Evolutionary conservation across 2,797 vertebrate species (phyloP).

Genomic region (Silurus lanzhouensis): DNA sequence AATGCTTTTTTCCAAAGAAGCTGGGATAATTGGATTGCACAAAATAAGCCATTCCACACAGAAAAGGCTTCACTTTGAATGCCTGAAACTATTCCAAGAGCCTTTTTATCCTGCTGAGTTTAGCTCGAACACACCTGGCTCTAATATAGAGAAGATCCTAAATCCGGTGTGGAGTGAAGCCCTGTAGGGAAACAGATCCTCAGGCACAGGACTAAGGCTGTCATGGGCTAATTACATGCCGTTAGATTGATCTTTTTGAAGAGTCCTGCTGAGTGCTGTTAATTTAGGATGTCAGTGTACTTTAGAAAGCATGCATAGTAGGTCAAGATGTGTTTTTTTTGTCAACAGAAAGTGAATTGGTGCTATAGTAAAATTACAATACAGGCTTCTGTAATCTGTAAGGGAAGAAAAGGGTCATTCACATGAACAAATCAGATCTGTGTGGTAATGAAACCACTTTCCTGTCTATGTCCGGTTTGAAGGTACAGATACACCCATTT

Average conservation of each 20-base stretch:
- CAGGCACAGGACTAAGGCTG: background rate
- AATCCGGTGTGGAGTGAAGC: background rate
- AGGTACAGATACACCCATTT: slow-evolving; percentile 2
- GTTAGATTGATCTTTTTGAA: background rate
- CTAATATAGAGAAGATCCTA: slow-evolving; percentile 14
- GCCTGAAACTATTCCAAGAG: background rate
- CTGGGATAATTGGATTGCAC: background rate
- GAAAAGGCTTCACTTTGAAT: background rate
- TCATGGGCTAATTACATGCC: background rate
- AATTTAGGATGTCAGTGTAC: background rate
- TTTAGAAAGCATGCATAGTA: background rate
- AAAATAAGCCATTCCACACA: background rate
- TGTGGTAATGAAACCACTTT: slow-evolving; percentile 20
- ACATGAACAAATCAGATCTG: slow-evolving; percentile 33
- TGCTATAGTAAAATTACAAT: background rate
- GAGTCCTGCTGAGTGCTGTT: background rate
- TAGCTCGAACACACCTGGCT: slow-evolving; percentile 13
- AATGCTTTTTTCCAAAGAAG: background rate
- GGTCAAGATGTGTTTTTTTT: background rate
- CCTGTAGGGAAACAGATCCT: background rate
- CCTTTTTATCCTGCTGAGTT: background rate
- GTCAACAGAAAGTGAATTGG: background rate
- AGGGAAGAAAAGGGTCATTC: background rate
- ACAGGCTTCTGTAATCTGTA: background rate
- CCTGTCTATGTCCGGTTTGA: background rate